A percentile compares a stretch with the other conserved stretches of the same genome.
phyloP scores from a whole-genome alignment of 1,140 invertebrate species.

The Neodiprion fabricii region DNA sequence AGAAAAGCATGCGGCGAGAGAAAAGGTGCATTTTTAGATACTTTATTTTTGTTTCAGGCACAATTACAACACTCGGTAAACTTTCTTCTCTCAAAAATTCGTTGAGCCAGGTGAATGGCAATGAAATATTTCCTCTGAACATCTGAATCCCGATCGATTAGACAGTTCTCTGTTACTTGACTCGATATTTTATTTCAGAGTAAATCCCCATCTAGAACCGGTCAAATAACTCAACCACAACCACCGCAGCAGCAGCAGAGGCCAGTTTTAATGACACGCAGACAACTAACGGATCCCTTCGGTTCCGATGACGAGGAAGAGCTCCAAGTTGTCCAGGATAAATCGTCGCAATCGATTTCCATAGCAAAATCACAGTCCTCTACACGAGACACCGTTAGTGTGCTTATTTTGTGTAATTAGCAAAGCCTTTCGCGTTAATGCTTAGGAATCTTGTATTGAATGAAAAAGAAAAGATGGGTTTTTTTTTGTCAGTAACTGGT shows the following conservation, averaged over 20 bases:
- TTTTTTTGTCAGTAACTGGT: neutral
- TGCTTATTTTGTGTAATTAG: slow-evolving; percentile 24
- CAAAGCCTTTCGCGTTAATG: slow-evolving; percentile 15
- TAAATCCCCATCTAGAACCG: slow-evolving; percentile 55
- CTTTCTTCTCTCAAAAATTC: no score
- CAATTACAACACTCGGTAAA: no score
- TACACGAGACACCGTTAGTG: slow-evolving; percentile 53
- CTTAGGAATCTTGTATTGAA: neutral
- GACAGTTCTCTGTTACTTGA: no score
- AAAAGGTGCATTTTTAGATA: slow-evolving; percentile 45
- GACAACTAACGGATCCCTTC: slow-evolving; percentile 88
- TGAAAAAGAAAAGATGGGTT: slow-evolving; percentile 15
- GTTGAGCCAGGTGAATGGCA: no score
- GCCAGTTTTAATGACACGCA: slow-evolving; percentile 80
- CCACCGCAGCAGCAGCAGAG: slow-evolving; percentile 56
- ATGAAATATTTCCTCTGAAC: no score
- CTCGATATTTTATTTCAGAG: slow-evolving; percentile 41
- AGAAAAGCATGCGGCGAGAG: slow-evolving; percentile 65
- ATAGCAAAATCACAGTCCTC: slow-evolving; percentile 53
- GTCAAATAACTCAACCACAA: slow-evolving; percentile 6
- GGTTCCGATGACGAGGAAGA: slow-evolving; percentile 91
- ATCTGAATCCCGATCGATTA: no score
- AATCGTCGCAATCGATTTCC: slow-evolving; percentile 53
- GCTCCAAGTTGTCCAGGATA: slow-evolving; percentile 57
- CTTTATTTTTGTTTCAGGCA: neutral